A percentile compares a stretch with the other conserved stretches of the same genome.
These are phyloP conservation scores for Platycnemis pennipes DNA, from an alignment of 2,888 invertebrate genomes.

Conservation along the genomic window DNA sequence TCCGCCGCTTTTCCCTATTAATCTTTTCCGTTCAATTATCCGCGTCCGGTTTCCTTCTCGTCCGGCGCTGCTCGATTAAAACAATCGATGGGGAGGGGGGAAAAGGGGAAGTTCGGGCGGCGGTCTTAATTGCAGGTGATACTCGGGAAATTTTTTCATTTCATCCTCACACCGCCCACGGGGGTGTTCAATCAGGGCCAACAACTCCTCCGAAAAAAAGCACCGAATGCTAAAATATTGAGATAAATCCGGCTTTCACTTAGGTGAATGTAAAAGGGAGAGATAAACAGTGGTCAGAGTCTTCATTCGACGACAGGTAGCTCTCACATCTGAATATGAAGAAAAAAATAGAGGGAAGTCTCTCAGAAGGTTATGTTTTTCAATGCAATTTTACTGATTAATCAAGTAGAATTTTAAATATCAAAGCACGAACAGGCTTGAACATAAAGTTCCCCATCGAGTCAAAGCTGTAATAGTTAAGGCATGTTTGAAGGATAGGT, in stretches of 20 bases:
- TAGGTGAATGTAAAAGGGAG: neutral
- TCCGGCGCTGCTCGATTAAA: neutral
- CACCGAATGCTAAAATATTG: neutral
- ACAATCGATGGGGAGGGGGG: neutral
- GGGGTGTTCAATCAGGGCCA: neutral
- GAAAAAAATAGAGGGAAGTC: too few species aligned
- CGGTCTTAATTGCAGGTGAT: neutral
- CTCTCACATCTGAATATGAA: too few species aligned
- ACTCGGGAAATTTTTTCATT: neutral
- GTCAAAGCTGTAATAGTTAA: too few species aligned
- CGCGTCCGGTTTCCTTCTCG: neutral
- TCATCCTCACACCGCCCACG: neutral
- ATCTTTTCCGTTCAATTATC: conserved; percentile 39
- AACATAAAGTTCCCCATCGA: too few species aligned
- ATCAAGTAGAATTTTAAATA: too few species aligned
- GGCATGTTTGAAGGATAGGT: too few species aligned
- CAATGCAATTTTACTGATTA: too few species aligned
- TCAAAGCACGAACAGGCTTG: too few species aligned
- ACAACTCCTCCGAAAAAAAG: neutral
- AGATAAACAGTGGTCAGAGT: neutral
- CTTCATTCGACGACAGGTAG: too few species aligned
- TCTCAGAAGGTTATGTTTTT: too few species aligned
- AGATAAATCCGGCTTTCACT: neutral
- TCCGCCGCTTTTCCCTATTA: neutral
- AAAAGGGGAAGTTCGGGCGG: neutral